Conservation (phyloP, 2,888 invertebrate species). For the Oithona nana region DNA sequence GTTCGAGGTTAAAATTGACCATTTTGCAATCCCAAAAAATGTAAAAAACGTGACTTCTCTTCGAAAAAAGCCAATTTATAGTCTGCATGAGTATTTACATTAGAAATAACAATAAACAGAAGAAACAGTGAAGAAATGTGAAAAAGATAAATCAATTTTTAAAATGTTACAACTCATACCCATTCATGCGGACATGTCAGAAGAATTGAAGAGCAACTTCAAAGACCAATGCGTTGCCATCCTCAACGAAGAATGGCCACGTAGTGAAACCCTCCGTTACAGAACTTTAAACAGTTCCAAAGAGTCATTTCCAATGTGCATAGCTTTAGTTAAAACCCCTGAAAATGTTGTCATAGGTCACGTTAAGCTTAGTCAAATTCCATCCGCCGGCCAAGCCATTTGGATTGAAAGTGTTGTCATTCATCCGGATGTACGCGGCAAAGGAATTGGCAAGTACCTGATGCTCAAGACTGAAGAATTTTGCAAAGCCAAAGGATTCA, state of each 20-base stretch:
- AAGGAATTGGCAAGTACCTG: conserved; percentile 2
- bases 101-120: too few relatives aligned
- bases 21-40: too few relatives aligned
- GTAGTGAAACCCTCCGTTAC: not conserved
- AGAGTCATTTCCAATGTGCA: conserved; percentile 4
- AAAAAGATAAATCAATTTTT: not conserved
- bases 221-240: conserved; percentile 5
- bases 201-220: not conserved
- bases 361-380: not conserved
- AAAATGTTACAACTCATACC: not conserved
- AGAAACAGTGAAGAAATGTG: too few relatives aligned
- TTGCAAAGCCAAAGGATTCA: not conserved
- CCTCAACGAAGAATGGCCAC: conserved; percentile 10
- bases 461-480: conserved; percentile 2
- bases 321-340: not conserved
- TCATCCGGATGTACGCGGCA: conserved; percentile 3
- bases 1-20: too few relatives aligned
- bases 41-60: too few relatives aligned
- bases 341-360: not conserved
- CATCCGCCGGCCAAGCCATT: not conserved
- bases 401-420: conserved; percentile 9
- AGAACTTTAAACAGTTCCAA: not conserved
- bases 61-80: too few relatives aligned
- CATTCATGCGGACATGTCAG: not conserved
- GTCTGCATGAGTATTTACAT: too few relatives aligned